These are phyloP conservation scores for Spinus pinus DNA, from an alignment of 2,797 vertebrate species.

Conservation along the genomic window DNA sequence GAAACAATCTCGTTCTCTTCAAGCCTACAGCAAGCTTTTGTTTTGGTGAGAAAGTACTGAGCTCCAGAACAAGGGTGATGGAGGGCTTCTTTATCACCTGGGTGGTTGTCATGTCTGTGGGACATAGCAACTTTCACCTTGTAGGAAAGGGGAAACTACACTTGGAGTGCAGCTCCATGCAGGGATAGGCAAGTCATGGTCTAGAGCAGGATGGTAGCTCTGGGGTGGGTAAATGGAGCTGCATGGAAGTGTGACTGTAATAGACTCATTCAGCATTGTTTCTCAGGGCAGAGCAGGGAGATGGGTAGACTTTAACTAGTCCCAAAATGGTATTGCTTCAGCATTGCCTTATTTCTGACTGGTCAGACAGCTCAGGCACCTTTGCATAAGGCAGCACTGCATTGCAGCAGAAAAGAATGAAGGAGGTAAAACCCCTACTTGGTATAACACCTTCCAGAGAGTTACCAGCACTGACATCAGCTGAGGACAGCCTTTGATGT, in stretches of 20 bases:
- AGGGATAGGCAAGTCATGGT: not conserved
- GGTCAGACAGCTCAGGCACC: not conserved
- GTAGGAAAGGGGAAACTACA: not conserved
- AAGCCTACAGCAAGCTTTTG: slow-evolving; percentile 21
- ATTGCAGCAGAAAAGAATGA: not conserved
- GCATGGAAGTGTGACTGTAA: not conserved
- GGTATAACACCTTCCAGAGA: not conserved
- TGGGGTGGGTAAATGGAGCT: not conserved
- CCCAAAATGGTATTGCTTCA: not conserved
- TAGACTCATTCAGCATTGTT: not conserved
- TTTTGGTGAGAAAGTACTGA: not conserved
- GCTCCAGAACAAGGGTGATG: not conserved
- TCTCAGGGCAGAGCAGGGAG: rapidly evolving
- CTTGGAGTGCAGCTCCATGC: not conserved
- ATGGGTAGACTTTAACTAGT: not conserved
- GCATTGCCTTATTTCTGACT: not conserved
- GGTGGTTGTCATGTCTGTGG: not conserved
- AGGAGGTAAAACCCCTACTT: not conserved
- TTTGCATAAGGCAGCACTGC: not conserved
- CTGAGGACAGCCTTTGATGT: not conserved
- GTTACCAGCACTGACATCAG: not conserved
- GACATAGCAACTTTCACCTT: not conserved
- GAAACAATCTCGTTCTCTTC: slow-evolving; percentile 12
- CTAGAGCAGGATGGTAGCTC: not conserved
- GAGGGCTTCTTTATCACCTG: not conserved